Evolutionary conservation across 2,797 vertebrate species (phyloP), one percentile per base, ranked within the genome.

Genomic region (Enteromius viviparus): DNA sequence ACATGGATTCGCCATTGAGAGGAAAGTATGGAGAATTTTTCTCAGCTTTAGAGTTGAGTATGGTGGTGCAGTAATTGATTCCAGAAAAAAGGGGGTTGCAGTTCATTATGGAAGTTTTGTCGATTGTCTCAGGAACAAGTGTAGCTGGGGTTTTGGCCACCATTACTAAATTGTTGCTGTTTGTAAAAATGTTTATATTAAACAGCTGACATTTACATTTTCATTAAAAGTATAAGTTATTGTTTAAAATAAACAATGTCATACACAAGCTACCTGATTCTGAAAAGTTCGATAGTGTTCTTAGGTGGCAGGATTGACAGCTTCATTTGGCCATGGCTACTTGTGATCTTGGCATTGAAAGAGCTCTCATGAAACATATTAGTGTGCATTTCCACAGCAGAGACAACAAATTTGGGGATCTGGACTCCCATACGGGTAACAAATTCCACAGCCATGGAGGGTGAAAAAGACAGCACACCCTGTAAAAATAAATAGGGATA

Each of bases 361-460:
- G 92, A 90, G 53, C 96, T 97, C 89, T 99, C 97, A 3, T 97
- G 97, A 90, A 96, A 98, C 65, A 99, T 85, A 87, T 93, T 96
- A 83, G 95, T 95, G 88, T 94, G 96, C 92, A 97, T 94, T 87
- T 97, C 95, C 75, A 98, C 93, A 0, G 93, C 92, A 6, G 93
- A 96, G 78, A 32, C 94, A 21, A 95, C 89, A 88, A 97, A 96
- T 85, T 96, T 94, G 5, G 97, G 98, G 17, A 98, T 77, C 42
- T 95, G 84, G 85, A 96, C 88, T 88, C 96, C 97, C 92, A 99
- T 91, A 32, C 94, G 90, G 15, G 96, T 97, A 87, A 96, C 92
- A 89, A 98, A 96, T 87, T 97, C 96, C 85, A 97, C 78, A 83
- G 95, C 94, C 87, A 95, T 76, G 1, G 97, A 96, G 1, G 98